Conservation (phyloP, 2,888 invertebrate species). For the Hartigia nigra region DNA sequence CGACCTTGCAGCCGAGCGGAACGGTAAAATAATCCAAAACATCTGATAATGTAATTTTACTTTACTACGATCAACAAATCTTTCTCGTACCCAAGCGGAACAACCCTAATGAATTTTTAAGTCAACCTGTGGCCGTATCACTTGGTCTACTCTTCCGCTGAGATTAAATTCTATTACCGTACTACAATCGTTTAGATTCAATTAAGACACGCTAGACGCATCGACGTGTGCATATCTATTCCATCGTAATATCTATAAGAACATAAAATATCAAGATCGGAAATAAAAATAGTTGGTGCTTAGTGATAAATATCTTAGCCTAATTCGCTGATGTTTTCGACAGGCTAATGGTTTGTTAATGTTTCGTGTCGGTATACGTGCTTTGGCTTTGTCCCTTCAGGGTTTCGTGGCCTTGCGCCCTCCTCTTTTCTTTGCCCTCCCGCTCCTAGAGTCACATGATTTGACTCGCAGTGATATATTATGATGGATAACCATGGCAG, state of each 20-base stretch:
- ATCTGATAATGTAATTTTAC: neutral
- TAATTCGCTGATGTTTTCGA: slow-evolving; percentile 1
- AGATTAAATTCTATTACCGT: neutral
- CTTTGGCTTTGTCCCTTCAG: slow-evolving; percentile 7
- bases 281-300: neutral
- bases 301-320: neutral
- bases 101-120: neutral
- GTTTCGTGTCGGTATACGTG: neutral
- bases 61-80: neutral
- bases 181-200: neutral
- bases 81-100: neutral
- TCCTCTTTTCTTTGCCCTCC: neutral
- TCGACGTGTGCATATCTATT: neutral
- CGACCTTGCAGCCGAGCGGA: neutral
- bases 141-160: neutral
- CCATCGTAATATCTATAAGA: neutral
- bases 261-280: neutral
- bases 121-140: neutral
- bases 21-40: neutral
- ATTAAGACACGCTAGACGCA: neutral
- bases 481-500: slow-evolving; percentile 32
- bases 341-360: slow-evolving; percentile 6
- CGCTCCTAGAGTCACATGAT: slow-evolving; percentile 10
- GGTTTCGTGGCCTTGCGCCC: slow-evolving; percentile 2
- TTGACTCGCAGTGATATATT: slow-evolving; percentile 32